Base-by-base conservation (phyloP, 2,113 vertebrate genomes). In the Rhynchomys soricoides region DNA sequence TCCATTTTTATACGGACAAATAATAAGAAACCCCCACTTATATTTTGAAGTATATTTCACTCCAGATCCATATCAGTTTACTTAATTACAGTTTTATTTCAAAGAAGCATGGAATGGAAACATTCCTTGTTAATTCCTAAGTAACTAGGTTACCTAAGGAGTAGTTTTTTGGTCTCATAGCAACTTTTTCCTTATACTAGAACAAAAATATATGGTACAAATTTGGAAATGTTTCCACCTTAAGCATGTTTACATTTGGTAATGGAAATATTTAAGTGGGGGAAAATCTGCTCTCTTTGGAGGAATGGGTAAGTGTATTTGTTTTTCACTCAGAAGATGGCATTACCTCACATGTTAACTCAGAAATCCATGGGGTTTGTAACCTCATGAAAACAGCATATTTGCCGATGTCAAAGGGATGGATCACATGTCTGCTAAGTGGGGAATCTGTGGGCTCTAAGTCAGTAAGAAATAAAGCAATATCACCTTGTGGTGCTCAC, bases 161-260 rank as follows among this genome's bases (percentile, higher is more conserved):
- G 70, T 15, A 92, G 59, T 59, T 93, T 95, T 95, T 92, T 52
- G 40, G 71, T 91, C 85, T 92, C 57, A n/a, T 31, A 50, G 89
- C 79, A 92, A 95, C 52, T 55, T 68, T 91, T 86, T 91, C 90
- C 48, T 94, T 88, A 78, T 5, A 91, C n/a, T 70, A 87, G n/a
- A 83, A 82, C 31, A 89, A 83, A 88, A 88, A 90, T 82, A 75
- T 16, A 85, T 17, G 26, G 48, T 83, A 90, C 73, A 85, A 93
- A 83, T 40, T 97, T 94, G 66, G 64, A 94, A 94, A 73, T 73
- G 71, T 50, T 86, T 90, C 87, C 62, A 95, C 66, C 48, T 87
- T 82, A 92, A 62, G n/a, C 6, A 68, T 77, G 68, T 95, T 98
- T 93, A 97, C 0, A 93, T 96, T 92, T 95, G 64, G 83, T 96